These are phyloP conservation scores for Macaca mulatta DNA, from an alignment of 2,113 vertebrate genomes.

Conservation along the genomic window DNA sequence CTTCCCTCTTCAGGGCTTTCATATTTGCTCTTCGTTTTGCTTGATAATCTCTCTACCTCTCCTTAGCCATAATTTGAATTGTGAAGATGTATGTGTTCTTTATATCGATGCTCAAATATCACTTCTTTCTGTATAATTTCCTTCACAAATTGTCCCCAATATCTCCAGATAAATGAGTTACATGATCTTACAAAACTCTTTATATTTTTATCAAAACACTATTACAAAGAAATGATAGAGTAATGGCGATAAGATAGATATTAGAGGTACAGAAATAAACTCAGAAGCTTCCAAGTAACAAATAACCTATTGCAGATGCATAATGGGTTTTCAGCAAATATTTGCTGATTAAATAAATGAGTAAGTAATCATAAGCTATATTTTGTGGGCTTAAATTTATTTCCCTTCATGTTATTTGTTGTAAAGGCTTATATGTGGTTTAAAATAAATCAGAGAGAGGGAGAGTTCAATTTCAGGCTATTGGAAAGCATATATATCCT, in stretches of 20 bases:
- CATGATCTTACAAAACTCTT: not conserved
- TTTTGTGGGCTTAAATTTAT: not conserved
- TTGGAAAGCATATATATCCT: not conserved
- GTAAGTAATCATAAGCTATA: not conserved
- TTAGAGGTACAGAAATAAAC: not conserved
- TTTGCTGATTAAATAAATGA: slow-evolving; percentile 35
- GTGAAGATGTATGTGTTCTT: not conserved
- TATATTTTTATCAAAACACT: slow-evolving; percentile 9
- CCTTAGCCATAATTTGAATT: not conserved
- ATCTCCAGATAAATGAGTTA: not conserved
- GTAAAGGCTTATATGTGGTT: not conserved
- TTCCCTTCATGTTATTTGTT: not conserved
- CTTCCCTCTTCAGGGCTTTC: not conserved
- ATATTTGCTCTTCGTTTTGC: not conserved
- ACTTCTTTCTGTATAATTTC: not conserved
- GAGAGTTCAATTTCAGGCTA: slow-evolving; percentile 18
- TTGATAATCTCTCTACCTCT: not conserved
- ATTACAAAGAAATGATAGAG: not conserved
- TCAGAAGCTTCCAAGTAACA: not conserved
- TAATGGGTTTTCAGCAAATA: slow-evolving; percentile 17
- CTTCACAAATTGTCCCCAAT: not conserved
- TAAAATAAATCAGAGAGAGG: not conserved
- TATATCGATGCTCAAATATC: not conserved
- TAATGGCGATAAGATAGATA: not conserved
- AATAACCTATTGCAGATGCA: slow-evolving; percentile 11